Conservation (phyloP, 1,140 invertebrate genomes). For the Zaprionus tsacasi region DNA sequence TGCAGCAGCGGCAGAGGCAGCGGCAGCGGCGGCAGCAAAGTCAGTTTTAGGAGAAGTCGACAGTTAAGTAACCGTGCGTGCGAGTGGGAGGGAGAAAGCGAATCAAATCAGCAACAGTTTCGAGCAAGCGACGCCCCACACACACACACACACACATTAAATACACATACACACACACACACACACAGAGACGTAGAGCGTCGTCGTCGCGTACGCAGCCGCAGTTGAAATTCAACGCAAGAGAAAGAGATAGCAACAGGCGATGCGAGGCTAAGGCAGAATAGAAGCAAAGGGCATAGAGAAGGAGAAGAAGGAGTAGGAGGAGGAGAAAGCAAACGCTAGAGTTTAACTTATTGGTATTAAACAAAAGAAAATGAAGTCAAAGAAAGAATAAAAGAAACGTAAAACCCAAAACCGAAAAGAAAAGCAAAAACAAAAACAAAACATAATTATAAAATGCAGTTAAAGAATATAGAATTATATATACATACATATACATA, state of each 20-base stretch:
- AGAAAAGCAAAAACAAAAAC: constrained; percentile 9
- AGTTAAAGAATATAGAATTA: constrained; percentile 57
- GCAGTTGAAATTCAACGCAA: neutral
- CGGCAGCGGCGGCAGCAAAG: constrained; percentile 23
- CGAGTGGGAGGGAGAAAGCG: constrained; percentile 52
- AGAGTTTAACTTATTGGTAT: constrained; percentile 1
- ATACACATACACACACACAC: neutral
- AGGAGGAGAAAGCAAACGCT: neutral
- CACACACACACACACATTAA: neutral
- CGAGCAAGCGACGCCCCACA: neutral
- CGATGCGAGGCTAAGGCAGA: neutral
- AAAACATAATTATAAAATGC: constrained; percentile 61
- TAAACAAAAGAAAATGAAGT: constrained; percentile 3
- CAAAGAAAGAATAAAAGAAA: constrained; percentile 4
- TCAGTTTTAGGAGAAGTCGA: constrained; percentile 65
- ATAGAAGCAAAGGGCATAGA: neutral
- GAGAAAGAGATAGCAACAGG: neutral
- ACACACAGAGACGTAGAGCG: neutral
- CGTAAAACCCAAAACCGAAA: constrained; percentile 25
- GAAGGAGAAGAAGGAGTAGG: neutral
- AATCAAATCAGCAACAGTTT: neutral
- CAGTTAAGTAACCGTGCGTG: constrained; percentile 54
- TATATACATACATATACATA: constrained; percentile 39
- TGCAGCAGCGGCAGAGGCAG: constrained; percentile 11
- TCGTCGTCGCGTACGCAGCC: neutral